A percentile compares a stretch with the other conserved stretches of the same genome.
Evolutionary conservation across 2,113 vertebrate species (phyloP).

Genomic region (Nyctereutes procyonoides): DNA sequence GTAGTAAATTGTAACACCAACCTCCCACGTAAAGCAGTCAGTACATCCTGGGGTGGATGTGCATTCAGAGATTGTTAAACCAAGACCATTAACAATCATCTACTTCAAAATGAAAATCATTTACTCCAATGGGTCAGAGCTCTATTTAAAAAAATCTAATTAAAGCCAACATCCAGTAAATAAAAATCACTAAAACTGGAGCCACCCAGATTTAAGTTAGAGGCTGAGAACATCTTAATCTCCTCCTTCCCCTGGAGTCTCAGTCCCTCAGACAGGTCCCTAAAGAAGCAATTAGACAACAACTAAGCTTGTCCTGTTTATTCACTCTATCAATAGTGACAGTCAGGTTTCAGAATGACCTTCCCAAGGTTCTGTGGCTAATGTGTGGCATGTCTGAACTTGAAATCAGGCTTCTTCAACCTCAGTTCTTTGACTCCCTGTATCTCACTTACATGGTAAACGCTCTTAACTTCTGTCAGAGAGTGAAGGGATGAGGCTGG

Average conservation of each 20-base stretch:
- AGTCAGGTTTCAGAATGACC: neutral
- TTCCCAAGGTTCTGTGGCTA: neutral
- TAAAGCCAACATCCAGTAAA: neutral
- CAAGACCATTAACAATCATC: neutral
- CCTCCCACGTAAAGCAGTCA: neutral
- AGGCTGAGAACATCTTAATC: neutral
- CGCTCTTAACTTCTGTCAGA: neutral
- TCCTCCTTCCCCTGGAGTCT: neutral
- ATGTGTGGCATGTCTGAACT: neutral
- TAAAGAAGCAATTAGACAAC: neutral
- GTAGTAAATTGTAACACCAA: neutral
- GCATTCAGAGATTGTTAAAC: neutral
- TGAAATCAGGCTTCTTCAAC: neutral
- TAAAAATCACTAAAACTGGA: neutral
- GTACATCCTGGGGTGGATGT: neutral
- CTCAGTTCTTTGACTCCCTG: neutral
- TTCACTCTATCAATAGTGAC: neutral
- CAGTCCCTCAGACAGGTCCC: neutral
- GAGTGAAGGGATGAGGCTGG: neutral
- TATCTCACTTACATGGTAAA: neutral
- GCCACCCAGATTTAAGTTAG: neutral
- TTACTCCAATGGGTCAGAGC: neutral
- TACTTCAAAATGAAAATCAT: neutral
- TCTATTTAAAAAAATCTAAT: conserved; percentile 3
- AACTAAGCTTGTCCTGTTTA: neutral